Percentiles rank a stretch among this genome's conserved stretches.
phyloP scores from a whole-genome alignment of 2,888 invertebrate genomes.

The Cantharis flavilabris region DNA sequence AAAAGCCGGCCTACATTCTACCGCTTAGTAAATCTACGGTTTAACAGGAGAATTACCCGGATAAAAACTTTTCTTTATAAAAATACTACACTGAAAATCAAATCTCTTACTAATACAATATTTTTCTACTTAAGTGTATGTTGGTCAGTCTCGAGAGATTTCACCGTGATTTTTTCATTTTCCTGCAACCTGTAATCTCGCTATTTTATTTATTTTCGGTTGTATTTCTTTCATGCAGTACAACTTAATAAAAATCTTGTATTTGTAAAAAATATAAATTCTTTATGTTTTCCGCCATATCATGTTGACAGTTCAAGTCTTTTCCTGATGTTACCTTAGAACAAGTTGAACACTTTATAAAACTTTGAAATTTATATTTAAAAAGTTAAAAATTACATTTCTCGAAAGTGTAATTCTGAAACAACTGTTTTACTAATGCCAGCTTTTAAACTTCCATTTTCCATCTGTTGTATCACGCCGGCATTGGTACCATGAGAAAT shows the following conservation, averaged over 20 bases:
- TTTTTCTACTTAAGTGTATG: neutral
- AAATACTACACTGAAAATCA: neutral
- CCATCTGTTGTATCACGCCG: no score
- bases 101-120: neutral
- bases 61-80: neutral
- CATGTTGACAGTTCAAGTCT: neutral
- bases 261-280: neutral
- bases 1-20: neutral
- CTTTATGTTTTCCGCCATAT: neutral
- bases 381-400: neutral
- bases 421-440: neutral
- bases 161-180: neutral
- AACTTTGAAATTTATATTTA: neutral
- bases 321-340: neutral
- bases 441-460: no score
- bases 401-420: neutral
- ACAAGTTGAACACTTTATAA: neutral
- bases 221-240: neutral
- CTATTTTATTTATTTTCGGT: neutral
- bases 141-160: neutral
- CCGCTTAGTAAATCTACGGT: neutral
- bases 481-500: neutral
- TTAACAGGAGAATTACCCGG: neutral
- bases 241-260: neutral
- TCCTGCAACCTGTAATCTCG: neutral